Percentiles rank a stretch among this genome's conserved stretches.
Conservation (phyloP, 2,888 invertebrate genomes). For the Iselma pallidipennis region DNA sequence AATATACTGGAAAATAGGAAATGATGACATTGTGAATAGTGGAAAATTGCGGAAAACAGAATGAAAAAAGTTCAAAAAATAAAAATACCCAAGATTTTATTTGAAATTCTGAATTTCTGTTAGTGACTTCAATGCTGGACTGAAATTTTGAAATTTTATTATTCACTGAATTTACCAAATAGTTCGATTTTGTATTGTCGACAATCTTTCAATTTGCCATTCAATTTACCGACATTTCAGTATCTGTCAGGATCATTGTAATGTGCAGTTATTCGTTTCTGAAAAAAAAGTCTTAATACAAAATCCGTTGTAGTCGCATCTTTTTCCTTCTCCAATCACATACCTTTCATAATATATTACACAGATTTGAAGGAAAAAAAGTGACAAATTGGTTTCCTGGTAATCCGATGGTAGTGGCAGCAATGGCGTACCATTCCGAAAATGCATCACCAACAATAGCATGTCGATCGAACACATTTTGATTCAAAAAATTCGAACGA, state of each 20-base stretch:
- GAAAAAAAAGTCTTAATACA: not conserved
- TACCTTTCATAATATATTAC: not conserved
- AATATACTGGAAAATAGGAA: too few species aligned
- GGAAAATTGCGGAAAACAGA: not conserved
- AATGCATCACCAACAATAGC: slow-evolving; percentile 44
- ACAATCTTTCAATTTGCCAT: not conserved
- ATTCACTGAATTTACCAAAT: not conserved
- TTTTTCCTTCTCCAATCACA: not conserved
- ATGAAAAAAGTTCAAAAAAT: not conserved
- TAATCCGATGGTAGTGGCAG: slow-evolving; percentile 34
- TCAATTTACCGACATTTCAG: not conserved
- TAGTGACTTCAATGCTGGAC: not conserved
- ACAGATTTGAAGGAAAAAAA: slow-evolving; percentile 29
- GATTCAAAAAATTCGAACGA: slow-evolving; percentile 34
- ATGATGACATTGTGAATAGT: not conserved
- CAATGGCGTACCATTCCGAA: slow-evolving; percentile 44
- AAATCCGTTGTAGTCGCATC: not conserved
- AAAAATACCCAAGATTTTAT: too few species aligned
- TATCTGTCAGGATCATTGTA: not conserved
- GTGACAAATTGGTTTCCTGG: slow-evolving; percentile 44
- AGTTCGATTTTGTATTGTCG: not conserved
- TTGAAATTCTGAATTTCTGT: too few species aligned
- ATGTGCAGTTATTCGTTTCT: too few species aligned
- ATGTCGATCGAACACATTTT: slow-evolving; percentile 34
- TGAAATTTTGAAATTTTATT: not conserved